A percentile compares a stretch with the other conserved stretches of the same genome.
phyloP scores from a whole-genome alignment of 1,140 invertebrate genomes.

The Drosophila tani region DNA sequence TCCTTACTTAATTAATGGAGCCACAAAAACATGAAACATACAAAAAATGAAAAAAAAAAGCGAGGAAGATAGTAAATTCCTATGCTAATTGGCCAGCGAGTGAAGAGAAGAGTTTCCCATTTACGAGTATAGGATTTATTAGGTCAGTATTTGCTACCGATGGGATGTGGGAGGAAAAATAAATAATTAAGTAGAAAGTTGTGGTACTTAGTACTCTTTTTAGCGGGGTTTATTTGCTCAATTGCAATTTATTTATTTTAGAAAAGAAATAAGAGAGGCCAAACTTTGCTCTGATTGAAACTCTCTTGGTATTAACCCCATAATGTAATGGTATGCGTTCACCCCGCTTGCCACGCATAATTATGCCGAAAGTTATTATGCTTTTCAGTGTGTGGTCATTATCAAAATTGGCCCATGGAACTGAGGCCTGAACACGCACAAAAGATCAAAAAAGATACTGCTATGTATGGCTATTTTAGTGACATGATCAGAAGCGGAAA shows the following conservation, averaged over 20 bases:
- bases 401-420: slow-evolving; percentile 8
- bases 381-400: slow-evolving; percentile 26
- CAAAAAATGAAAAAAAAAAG: not conserved
- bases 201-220: not conserved
- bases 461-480: slow-evolving; percentile 17
- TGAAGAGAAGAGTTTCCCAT: slow-evolving; percentile 26
- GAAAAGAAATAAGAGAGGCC: too few relatives aligned
- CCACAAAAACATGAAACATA: slow-evolving; percentile 12
- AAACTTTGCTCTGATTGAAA: not conserved
- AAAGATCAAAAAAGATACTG: slow-evolving; percentile 18
- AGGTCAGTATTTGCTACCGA: slow-evolving; percentile 49
- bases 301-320: slow-evolving; percentile 4
- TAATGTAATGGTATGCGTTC: slow-evolving; percentile 57
- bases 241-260: too few relatives aligned
- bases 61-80: slow-evolving; percentile 30
- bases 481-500: slow-evolving; percentile 64
- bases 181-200: slow-evolving; percentile 18
- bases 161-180: slow-evolving; percentile 4
- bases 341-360: slow-evolving; percentile 49
- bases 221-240: too few relatives aligned
- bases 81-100: slow-evolving; percentile 37
- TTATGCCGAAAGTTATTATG: slow-evolving; percentile 45
- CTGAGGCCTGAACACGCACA: slow-evolving; percentile 31
- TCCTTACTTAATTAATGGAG: slow-evolving; percentile 29
- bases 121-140: slow-evolving; percentile 43